phyloP scores from a whole-genome alignment of 2,888 invertebrate genomes.

The Leptinotarsa tumamoca region DNA sequence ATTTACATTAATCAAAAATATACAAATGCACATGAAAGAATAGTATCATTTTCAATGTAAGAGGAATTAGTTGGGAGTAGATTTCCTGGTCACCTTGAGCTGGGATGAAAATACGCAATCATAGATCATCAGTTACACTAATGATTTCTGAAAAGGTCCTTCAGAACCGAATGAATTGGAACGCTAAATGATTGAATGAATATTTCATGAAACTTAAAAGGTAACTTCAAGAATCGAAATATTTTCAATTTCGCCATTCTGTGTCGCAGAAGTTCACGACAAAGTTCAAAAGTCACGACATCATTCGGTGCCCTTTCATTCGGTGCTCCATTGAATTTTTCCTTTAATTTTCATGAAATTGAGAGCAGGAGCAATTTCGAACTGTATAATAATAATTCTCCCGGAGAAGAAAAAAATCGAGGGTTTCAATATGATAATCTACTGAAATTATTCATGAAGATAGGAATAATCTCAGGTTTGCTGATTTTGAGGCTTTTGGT shows the following conservation, averaged over 20 bases:
- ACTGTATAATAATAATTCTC: slow-evolving; percentile 33
- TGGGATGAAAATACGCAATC: background rate
- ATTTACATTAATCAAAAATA: no score
- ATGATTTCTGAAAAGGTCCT: no score
- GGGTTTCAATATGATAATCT: background rate
- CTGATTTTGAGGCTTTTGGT: background rate
- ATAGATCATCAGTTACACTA: background rate
- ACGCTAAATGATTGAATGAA: background rate
- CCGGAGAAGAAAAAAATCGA: background rate
- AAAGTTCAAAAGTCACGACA: background rate
- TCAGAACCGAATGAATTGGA: no score
- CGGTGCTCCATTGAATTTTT: slow-evolving; percentile 29
- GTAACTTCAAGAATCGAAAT: background rate
- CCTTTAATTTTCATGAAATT: slow-evolving; percentile 33
- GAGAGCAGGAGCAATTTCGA: slow-evolving; percentile 25
- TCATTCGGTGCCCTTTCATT: slow-evolving; percentile 27
- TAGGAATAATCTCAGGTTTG: background rate
- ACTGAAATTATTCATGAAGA: background rate
- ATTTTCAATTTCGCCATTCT: background rate
- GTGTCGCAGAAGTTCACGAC: background rate
- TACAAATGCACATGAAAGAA: no score
- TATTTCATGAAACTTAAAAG: background rate
- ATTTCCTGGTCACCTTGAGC: background rate
- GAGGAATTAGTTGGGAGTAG: background rate
- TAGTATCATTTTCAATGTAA: no score